These are phyloP conservation scores for Muraenolepis orangiensis DNA, from an alignment of 2,797 vertebrate species.

Conservation along the genomic window DNA sequence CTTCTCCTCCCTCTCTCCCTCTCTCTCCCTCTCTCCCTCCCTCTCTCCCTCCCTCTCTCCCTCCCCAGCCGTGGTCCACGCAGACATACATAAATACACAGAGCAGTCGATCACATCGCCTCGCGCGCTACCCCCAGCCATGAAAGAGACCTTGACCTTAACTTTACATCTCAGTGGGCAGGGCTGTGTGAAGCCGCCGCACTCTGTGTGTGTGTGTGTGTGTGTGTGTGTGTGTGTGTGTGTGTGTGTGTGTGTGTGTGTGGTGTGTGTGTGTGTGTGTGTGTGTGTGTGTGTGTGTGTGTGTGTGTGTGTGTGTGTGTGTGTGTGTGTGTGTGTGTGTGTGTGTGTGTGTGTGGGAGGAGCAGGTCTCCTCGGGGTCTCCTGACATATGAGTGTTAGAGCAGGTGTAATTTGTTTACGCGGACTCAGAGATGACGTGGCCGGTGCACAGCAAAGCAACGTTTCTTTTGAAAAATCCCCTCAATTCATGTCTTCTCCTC, in stretches of 20 bases:
- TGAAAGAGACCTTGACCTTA: slow-evolving; percentile 70
- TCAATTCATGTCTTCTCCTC: slow-evolving; percentile 3
- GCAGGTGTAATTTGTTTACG: slow-evolving; percentile 71
- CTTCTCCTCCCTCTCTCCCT: too few relatives aligned
- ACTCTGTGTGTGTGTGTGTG: slow-evolving; percentile 52
- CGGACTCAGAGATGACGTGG: slow-evolving; percentile 62
- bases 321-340: slow-evolving; percentile 51
- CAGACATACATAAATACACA: slow-evolving; percentile 6
- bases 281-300: slow-evolving; percentile 50
- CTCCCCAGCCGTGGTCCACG: not conserved
- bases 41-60: too few relatives aligned
- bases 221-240: slow-evolving; percentile 49
- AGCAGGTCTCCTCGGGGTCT: slow-evolving; percentile 51
- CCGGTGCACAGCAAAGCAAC: slow-evolving; percentile 33
- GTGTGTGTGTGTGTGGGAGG: slow-evolving; percentile 51
- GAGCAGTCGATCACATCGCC: slow-evolving; percentile 33
- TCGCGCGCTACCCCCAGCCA: slow-evolving; percentile 32
- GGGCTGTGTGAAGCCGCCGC: slow-evolving; percentile 42
- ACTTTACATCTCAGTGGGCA: slow-evolving; percentile 66
- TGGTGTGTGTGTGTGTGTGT: slow-evolving; percentile 51
- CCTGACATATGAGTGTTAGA: slow-evolving; percentile 58
- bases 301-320: slow-evolving; percentile 49
- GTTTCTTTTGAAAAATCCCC: slow-evolving; percentile 11
- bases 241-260: slow-evolving; percentile 49
- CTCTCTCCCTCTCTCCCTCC: too few relatives aligned